phyloP scores from a whole-genome alignment of 1,140 invertebrate species.

The Homalodisca vitripennis region DNA sequence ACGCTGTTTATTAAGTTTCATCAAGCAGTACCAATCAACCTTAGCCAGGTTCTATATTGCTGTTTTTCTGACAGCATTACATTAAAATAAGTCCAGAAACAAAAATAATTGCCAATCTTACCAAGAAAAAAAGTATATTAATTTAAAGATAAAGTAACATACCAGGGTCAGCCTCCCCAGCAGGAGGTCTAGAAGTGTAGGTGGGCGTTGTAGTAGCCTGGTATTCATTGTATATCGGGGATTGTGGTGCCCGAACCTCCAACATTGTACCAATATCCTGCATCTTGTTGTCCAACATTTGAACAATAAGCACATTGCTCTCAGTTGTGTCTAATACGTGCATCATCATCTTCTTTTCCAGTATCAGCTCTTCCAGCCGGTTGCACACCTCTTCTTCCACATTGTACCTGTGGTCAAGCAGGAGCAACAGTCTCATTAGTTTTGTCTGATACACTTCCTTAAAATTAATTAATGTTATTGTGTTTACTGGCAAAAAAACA shows the following conservation, averaged over 20 bases:
- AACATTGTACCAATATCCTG: not conserved
- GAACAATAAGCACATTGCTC: not conserved
- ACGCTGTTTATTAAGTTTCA: too few relatives aligned
- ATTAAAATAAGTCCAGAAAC: too few relatives aligned
- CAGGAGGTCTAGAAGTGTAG: not conserved
- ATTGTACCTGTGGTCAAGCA: slow-evolving; percentile 5
- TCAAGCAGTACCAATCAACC: not conserved
- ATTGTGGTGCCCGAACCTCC: not conserved
- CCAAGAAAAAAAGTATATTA: too few relatives aligned
- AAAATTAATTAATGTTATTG: too few relatives aligned
- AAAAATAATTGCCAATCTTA: too few relatives aligned
- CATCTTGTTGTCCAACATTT: not conserved
- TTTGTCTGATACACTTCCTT: too few relatives aligned
- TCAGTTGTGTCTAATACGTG: slow-evolving; percentile 52
- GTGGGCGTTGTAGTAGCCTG: not conserved
- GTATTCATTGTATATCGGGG: not conserved
- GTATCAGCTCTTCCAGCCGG: slow-evolving; percentile 50
- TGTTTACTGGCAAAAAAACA: too few relatives aligned
- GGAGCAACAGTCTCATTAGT: too few relatives aligned
- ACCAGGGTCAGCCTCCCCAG: not conserved
- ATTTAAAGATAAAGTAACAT: too few relatives aligned
- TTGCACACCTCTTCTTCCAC: slow-evolving; percentile 45
- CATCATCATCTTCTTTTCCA: slow-evolving; percentile 55
- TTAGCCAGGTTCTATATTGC: not conserved
- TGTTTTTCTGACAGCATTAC: too few relatives aligned